Conservation (phyloP, 1,140 invertebrate genomes). For the Trinorchestia longiramus region DNA sequence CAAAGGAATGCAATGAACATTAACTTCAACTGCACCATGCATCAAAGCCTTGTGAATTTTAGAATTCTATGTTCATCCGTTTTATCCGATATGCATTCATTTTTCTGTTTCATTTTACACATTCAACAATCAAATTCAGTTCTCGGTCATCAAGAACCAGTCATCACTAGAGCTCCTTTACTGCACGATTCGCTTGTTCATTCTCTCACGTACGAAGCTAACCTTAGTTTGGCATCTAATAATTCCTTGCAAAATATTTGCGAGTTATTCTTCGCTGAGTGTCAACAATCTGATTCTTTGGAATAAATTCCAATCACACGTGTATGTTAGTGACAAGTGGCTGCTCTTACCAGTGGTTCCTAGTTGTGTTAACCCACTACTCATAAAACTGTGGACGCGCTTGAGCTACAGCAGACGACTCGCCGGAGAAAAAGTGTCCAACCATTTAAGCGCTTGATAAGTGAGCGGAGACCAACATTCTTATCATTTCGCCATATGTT, state of each 20-base stretch:
- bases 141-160: not conserved
- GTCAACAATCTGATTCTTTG: not conserved
- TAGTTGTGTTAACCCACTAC: not conserved
- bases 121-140: not conserved
- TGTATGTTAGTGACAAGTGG: not conserved
- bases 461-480: not conserved
- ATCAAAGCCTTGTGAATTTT: no score
- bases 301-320: not conserved
- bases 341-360: not conserved
- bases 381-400: not conserved
- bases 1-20: no score
- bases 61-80: no score
- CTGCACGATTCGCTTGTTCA: not conserved
- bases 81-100: no score
- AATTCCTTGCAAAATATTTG: not conserved
- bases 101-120: no score
- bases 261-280: not conserved
- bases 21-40: no score
- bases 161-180: not conserved
- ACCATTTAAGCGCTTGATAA: conserved; percentile 23
- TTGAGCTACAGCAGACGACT: not conserved
- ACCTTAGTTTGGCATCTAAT: not conserved
- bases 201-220: not conserved
- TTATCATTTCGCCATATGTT: conserved; percentile 1
- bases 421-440: not conserved